phyloP scores from a whole-genome alignment of 2,113 vertebrate species.

The Triplophysa rosa region DNA sequence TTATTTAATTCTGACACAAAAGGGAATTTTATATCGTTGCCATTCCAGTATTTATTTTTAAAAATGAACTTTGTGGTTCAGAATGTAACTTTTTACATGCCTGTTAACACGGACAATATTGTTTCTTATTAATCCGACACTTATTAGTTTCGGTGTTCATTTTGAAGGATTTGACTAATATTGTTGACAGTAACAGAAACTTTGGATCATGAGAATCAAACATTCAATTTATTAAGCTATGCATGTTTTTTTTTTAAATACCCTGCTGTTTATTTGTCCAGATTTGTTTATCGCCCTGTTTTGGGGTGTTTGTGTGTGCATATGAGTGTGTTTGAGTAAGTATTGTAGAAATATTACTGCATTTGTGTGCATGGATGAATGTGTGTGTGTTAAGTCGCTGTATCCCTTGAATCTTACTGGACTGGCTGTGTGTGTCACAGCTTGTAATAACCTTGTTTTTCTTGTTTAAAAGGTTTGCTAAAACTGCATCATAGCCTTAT shows the following conservation, averaged over 20 bases:
- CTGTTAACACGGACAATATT: conserved; percentile 61
- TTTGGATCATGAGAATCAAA: conserved; percentile 52
- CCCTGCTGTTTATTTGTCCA: conserved; percentile 59
- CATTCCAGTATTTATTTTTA: conserved; percentile 97
- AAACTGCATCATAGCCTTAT: conserved; percentile 77
- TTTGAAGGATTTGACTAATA: conserved; percentile 37
- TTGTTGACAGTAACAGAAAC: conserved; percentile 46
- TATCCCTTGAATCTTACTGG: conserved; percentile 55
- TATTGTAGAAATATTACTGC: neutral
- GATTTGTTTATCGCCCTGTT: conserved; percentile 66
- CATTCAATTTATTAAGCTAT: conserved; percentile 71
- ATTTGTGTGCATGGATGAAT: neutral
- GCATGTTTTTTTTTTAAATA: conserved; percentile 71
- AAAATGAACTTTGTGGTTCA: conserved; percentile 88
- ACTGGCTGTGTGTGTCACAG: conserved; percentile 54
- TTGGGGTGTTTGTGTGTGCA: conserved; percentile 62
- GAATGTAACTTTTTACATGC: conserved; percentile 99
- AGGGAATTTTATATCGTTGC: conserved; percentile 76
- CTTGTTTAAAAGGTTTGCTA: conserved; percentile 66
- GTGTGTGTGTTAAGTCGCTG: conserved; percentile 36
- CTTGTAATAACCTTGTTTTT: conserved; percentile 54
- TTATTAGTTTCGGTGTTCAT: conserved; percentile 40
- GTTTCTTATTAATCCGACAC: conserved; percentile 68
- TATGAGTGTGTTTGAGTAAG: conserved; percentile 22
- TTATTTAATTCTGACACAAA: conserved; percentile 43